A percentile compares a stretch with the other conserved stretches of the same genome.
These are phyloP conservation scores for Malurus splendens DNA, from an alignment of 2,797 vertebrate genomes.

Conservation along the genomic window DNA sequence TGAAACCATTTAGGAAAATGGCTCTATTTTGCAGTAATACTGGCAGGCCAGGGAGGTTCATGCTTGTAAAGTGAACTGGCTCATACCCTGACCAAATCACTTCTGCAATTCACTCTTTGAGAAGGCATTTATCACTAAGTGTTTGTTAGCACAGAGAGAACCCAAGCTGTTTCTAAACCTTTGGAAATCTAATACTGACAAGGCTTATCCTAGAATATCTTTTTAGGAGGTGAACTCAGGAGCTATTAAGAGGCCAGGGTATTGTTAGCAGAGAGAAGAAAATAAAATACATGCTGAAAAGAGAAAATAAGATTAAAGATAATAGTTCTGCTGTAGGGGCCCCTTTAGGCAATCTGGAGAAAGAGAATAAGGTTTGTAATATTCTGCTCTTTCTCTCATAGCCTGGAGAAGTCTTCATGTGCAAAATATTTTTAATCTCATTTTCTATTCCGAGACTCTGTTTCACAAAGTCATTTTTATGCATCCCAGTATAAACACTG, in stretches of 20 bases:
- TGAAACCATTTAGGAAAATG: conserved; percentile 41
- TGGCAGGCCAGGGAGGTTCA: conserved; percentile 6
- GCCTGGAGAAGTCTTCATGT: conserved; percentile 21
- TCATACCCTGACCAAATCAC: conserved; percentile 31
- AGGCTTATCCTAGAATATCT: conserved; percentile 7
- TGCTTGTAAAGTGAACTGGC: conserved; percentile 42
- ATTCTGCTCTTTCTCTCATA: background rate
- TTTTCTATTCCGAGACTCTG: conserved; percentile 34
- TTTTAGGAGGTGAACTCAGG: conserved; percentile 36
- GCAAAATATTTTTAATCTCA: conserved; percentile 34
- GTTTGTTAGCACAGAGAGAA: conserved; percentile 20
- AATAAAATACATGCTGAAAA: conserved; percentile 49
- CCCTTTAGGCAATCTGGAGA: background rate
- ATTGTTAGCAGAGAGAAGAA: conserved; percentile 30
- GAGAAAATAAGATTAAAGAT: conserved; percentile 38
- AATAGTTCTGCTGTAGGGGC: conserved; percentile 34
- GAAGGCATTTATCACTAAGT: conserved; percentile 22
- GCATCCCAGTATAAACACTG: conserved; percentile 37
- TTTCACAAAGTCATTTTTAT: conserved; percentile 51
- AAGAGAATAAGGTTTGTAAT: conserved; percentile 19
- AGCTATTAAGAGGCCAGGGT: conserved; percentile 11
- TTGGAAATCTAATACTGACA: conserved; percentile 37
- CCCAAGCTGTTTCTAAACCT: conserved; percentile 32
- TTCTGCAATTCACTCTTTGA: background rate
- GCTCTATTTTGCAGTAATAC: conserved; percentile 23